Evolutionary conservation across 2,888 invertebrate species (phyloP).

Genomic region (Sussaba pulchella): DNA sequence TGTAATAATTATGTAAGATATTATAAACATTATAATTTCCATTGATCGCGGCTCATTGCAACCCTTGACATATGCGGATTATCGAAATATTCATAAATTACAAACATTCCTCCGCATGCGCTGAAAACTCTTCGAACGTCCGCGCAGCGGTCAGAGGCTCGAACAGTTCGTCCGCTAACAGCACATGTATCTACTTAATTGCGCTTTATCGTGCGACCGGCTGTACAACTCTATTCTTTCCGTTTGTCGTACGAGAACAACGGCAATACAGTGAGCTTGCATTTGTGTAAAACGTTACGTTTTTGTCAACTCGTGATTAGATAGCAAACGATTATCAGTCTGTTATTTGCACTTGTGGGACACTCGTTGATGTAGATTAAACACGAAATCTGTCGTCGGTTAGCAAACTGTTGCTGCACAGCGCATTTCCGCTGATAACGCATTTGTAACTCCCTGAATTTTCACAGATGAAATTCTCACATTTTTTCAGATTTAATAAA

Average conservation of each 20-base stretch:
- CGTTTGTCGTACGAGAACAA: not conserved
- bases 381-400: not conserved
- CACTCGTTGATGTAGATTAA: not conserved
- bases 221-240: not conserved
- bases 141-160: constrained; percentile 1
- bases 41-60: constrained; percentile 1
- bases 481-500: not conserved
- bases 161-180: not conserved
- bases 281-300: constrained; percentile 3
- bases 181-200: not conserved
- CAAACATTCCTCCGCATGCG: not conserved
- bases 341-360: constrained; percentile 3
- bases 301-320: not conserved
- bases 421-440: not conserved
- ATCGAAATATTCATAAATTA: constrained; percentile 1
- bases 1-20: constrained; percentile 31
- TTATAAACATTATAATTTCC: not conserved
- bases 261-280: constrained; percentile 14
- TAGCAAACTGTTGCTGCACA: not conserved
- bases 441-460: not conserved
- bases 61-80: not conserved
- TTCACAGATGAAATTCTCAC: not conserved
- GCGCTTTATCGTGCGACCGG: not conserved
- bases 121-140: not conserved
- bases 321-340: constrained; percentile 7